phyloP scores from a whole-genome alignment of 2,888 invertebrate species.

The Xestia xanthographa region DNA sequence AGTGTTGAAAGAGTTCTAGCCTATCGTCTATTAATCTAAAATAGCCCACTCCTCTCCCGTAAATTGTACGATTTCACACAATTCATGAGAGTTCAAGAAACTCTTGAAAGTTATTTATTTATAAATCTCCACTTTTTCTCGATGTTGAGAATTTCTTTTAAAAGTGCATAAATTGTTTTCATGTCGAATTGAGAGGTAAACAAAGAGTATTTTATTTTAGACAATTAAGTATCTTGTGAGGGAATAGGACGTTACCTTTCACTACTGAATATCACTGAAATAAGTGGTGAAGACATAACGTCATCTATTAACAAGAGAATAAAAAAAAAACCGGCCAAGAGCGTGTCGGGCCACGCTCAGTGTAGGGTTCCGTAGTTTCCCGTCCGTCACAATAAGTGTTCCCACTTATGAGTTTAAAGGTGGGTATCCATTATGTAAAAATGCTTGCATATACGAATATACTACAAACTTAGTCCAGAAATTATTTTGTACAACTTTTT shows the following conservation, averaged over 20 bases:
- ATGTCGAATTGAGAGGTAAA: slow-evolving; percentile 1
- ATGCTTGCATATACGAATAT: too few relatives aligned
- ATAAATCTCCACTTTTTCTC: slow-evolving; percentile 23
- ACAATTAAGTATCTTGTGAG: background rate
- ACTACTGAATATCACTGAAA: background rate
- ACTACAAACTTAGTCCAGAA: too few relatives aligned
- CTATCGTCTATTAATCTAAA: slow-evolving; percentile 2
- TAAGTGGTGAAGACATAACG: background rate
- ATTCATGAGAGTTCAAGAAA: slow-evolving; percentile 49
- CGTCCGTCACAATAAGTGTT: too few relatives aligned
- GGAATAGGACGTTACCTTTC: background rate
- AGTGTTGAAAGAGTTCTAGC: slow-evolving; percentile 2
- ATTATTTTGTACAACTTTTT: too few relatives aligned
- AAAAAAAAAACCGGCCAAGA: too few relatives aligned
- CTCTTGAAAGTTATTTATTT: slow-evolving; percentile 43
- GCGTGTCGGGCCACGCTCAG: too few relatives aligned
- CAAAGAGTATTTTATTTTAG: background rate
- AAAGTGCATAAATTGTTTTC: slow-evolving; percentile 25
- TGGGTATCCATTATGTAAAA: too few relatives aligned
- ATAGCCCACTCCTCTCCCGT: slow-evolving; percentile 15
- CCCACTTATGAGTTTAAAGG: too few relatives aligned
- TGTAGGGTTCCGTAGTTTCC: too few relatives aligned
- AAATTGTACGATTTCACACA: slow-evolving; percentile 18
- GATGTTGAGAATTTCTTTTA: slow-evolving; percentile 9
- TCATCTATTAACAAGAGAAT: background rate